Base-by-base conservation (phyloP, 2,797 vertebrate species). In the Thaleichthys pacificus region DNA sequence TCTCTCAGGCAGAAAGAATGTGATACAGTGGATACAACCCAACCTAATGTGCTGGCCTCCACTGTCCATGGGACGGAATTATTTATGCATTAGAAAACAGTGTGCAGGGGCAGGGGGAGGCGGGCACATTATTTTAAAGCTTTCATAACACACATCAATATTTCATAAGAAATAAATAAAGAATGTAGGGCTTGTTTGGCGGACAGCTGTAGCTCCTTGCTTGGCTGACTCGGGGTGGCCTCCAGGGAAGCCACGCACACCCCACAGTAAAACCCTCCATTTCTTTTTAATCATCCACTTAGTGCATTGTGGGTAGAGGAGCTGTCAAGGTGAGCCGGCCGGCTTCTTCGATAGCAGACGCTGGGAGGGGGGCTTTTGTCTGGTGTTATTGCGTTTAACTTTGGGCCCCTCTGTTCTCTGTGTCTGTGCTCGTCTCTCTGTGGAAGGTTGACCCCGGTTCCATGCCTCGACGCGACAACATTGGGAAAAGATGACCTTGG, bases 81-180 rank as follows among this genome's bases (percentile, higher is more conserved):
- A 99, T 96, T 97, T 96, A 99, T 99, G 96, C 95, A 98, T 98
- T 98, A 94, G 96, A 97, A 96, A 97, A 95, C 95, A 94, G 93
- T 88, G 93, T 91, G 93, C 89, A 77, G 75, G 90, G 94, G 93
- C 94, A 91, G 93, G 91, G 84, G 85, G 87, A 87, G 91, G 92
- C 93, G 96, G 96, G 96, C 95, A 95, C 97, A 98, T 98, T 99
- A 99, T 99, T 98, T 98, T 97, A 99, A 99, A 98, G 96, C 97
- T 98, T 98, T 98, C 97, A 98, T 99, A 99, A 98, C 97, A 97
- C 87, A 88, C 94, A 98, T 99, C 95, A 98, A 99, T 99, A 98
- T 99, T 99, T 99, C 94, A 99, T 95, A 93, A 93, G 96, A 97
- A 97, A 99, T 99, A 99, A 99, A 99, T 99, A 99, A 99, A 97